phyloP scores from a whole-genome alignment of 2,797 vertebrate genomes.

The Thunnus albacares region DNA sequence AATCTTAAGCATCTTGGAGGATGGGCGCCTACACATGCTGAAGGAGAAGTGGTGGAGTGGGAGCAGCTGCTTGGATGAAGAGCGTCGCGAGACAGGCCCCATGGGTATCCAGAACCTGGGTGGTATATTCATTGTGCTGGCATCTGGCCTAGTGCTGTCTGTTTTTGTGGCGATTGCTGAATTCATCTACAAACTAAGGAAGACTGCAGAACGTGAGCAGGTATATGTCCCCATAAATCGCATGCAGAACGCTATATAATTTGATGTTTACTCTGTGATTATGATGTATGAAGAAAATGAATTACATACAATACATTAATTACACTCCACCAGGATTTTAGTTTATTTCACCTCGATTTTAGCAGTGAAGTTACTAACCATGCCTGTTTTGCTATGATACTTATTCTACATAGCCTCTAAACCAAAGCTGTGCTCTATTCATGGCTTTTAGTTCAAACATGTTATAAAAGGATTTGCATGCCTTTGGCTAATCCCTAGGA shows the following conservation, averaged over 20 bases:
- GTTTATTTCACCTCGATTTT: slow-evolving; percentile 41
- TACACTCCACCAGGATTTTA: slow-evolving; percentile 32
- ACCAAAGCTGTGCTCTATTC: slow-evolving; percentile 57
- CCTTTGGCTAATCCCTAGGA: slow-evolving; percentile 72
- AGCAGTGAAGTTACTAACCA: slow-evolving; percentile 40
- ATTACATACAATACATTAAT: slow-evolving; percentile 35
- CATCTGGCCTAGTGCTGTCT: slow-evolving; percentile 95
- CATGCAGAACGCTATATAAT: not conserved
- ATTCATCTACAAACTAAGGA: slow-evolving; percentile 97
- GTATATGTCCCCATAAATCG: slow-evolving; percentile 82
- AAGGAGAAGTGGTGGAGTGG: slow-evolving; percentile 99
- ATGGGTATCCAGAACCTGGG: slow-evolving; percentile 98
- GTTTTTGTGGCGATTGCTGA: slow-evolving; percentile 97
- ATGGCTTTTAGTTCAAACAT: slow-evolving; percentile 70
- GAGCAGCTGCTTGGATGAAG: slow-evolving; percentile 94
- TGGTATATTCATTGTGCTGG: slow-evolving; percentile 97
- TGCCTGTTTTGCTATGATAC: slow-evolving; percentile 46
- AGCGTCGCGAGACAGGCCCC: slow-evolving; percentile 94
- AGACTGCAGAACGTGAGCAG: slow-evolving; percentile 95
- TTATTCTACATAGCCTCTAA: slow-evolving; percentile 47
- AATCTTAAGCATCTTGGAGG: slow-evolving; percentile 96
- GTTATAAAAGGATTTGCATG: slow-evolving; percentile 75
- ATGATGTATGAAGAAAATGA: slow-evolving; percentile 21
- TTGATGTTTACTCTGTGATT: slow-evolving; percentile 1
- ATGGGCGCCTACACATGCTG: slow-evolving; percentile 96